Evolutionary conservation across 2,113 vertebrate genomes (phyloP).

Genomic region (Pseudopipra pipra): DNA sequence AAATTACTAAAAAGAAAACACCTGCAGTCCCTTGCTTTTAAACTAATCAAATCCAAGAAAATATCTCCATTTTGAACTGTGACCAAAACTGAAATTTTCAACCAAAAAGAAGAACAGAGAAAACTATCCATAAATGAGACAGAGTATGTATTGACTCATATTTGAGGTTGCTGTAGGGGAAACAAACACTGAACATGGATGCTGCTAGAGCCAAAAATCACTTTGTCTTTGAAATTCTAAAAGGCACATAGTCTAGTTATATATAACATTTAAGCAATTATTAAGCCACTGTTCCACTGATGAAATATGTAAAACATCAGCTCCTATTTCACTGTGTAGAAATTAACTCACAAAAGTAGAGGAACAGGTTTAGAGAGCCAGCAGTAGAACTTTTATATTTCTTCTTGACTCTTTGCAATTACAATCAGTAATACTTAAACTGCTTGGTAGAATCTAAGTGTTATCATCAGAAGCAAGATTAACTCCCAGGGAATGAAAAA

Average conservation of each 20-base stretch:
- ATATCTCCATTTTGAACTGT: background rate
- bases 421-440: background rate
- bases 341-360: background rate
- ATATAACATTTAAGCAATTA: background rate
- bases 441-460: background rate
- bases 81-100: background rate
- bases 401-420: background rate
- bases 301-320: background rate
- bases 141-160: background rate
- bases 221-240: background rate
- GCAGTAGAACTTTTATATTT: background rate
- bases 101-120: background rate
- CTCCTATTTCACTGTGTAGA: background rate
- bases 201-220: background rate
- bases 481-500: background rate
- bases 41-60: background rate
- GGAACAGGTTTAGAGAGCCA: background rate
- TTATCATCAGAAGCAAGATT: background rate
- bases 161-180: background rate
- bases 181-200: background rate
- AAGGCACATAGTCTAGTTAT: background rate
- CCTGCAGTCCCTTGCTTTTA: background rate
- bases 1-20: background rate
- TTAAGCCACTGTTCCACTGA: background rate
- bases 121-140: background rate